Conservation (phyloP, 1,140 invertebrate genomes). For the Psilanteris sp. region DNA sequence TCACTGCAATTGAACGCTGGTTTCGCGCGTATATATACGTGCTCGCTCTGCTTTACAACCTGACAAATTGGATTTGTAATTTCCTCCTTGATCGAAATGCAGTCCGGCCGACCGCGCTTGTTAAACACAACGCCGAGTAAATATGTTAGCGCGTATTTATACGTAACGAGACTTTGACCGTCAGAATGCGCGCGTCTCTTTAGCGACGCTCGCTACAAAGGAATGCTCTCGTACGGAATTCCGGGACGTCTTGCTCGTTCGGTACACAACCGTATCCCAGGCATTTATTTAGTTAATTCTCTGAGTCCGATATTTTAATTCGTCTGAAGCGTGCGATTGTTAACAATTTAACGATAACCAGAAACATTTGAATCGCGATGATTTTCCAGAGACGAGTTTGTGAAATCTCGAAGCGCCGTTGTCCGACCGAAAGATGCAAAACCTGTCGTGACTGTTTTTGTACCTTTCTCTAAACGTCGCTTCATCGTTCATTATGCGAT, state of each 20-base stretch:
- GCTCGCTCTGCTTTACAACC: slow-evolving; percentile 51
- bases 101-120: slow-evolving; percentile 44
- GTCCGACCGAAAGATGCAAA: too few species aligned
- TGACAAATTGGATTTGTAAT: slow-evolving; percentile 67
- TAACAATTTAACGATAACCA: too few species aligned
- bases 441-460: too few species aligned
- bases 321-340: too few species aligned
- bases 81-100: slow-evolving; percentile 61
- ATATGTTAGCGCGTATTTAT: slow-evolving; percentile 63
- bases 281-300: not conserved
- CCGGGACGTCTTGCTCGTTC: slow-evolving; percentile 28
- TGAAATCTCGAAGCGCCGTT: too few species aligned
- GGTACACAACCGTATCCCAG: slow-evolving; percentile 3
- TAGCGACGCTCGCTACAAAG: slow-evolving; percentile 37
- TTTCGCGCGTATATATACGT: slow-evolving; percentile 50
- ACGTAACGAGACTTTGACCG: slow-evolving; percentile 63
- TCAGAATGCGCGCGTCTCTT: slow-evolving; percentile 42
- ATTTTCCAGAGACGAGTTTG: too few species aligned
- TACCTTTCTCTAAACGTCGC: too few species aligned
- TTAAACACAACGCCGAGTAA: slow-evolving; percentile 61
- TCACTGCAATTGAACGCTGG: slow-evolving; percentile 50
- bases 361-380: too few species aligned
- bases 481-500: too few species aligned
- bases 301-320: too few species aligned
- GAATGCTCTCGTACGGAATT: slow-evolving; percentile 28